A percentile compares a stretch with the other conserved stretches of the same genome.
These are phyloP conservation scores for Empidonax traillii DNA, from an alignment of 2,113 vertebrate species.

Conservation along the genomic window DNA sequence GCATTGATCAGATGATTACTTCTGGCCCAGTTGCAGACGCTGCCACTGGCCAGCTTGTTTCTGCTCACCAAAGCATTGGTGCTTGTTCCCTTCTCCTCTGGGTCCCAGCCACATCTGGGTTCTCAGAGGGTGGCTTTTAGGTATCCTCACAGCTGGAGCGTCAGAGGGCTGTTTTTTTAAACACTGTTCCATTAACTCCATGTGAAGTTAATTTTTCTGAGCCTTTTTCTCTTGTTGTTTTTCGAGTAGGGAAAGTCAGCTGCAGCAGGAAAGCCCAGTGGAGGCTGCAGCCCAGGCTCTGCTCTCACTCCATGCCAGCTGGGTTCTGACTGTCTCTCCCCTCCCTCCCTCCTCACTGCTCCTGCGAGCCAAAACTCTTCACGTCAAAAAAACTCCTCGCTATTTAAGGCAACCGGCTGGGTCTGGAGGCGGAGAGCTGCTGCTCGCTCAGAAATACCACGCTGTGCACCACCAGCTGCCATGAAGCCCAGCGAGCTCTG, in stretches of 20 bases:
- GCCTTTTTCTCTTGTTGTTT: background rate
- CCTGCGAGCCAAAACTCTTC: background rate
- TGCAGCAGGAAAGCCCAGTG: conserved; percentile 30
- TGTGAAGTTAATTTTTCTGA: conserved; percentile 18
- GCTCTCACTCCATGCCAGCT: conserved; percentile 12
- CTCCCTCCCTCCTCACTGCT: background rate
- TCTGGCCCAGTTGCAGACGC: background rate
- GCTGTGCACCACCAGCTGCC: background rate
- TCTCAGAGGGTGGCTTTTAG: background rate
- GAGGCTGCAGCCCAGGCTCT: background rate
- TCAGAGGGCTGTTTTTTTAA: background rate
- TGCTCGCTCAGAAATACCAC: background rate
- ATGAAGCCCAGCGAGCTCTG: rapidly evolving
- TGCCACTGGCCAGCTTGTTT: background rate
- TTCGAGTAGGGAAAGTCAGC: background rate
- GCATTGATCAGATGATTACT: background rate
- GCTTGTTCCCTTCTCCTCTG: background rate
- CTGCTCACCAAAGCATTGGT: background rate
- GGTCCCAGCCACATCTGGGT: rapidly evolving
- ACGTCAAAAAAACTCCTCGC: background rate
- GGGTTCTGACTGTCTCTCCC: background rate
- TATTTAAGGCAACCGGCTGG: conserved; percentile 40
- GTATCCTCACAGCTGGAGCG: background rate
- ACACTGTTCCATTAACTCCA: background rate
- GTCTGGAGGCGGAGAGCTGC: background rate